Conservation (phyloP, 2,113 vertebrate genomes). For the Aspiorhynchus laticeps region DNA sequence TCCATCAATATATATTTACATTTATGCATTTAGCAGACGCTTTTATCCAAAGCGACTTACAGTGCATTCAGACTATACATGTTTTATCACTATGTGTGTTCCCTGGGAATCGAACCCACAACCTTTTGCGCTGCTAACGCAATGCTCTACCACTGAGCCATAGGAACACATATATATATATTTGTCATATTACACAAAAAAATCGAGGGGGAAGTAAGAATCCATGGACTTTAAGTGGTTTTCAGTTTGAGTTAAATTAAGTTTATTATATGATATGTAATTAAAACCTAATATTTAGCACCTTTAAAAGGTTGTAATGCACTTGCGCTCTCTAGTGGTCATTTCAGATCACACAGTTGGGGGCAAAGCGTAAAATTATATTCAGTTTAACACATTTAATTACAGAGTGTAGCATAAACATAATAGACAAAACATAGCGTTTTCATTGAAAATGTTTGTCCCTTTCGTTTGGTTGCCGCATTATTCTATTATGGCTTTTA, state of each 20-base stretch:
- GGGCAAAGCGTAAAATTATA: background rate
- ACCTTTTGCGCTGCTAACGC: no score
- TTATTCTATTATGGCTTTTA: constrained; percentile 24
- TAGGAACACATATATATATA: no score
- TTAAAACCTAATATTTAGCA: background rate
- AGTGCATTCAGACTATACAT: no score
- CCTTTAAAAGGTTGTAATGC: background rate
- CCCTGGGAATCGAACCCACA: no score
- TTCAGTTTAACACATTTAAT: background rate
- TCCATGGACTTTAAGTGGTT: background rate
- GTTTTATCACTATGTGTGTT: no score
- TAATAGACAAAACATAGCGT: background rate
- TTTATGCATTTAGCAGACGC: no score
- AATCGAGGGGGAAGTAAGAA: background rate
- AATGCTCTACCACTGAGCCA: no score
- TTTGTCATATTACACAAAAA: background rate
- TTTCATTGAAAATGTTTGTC: background rate
- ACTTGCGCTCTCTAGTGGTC: constrained; percentile 17
- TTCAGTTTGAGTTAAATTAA: background rate
- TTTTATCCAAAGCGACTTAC: no score
- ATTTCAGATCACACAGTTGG: background rate
- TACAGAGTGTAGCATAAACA: background rate
- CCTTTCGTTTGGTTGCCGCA: background rate
- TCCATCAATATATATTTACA: background rate
- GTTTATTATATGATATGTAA: background rate